phyloP scores from a whole-genome alignment of 2,113 vertebrate species.

The Ondatra zibethicus region DNA sequence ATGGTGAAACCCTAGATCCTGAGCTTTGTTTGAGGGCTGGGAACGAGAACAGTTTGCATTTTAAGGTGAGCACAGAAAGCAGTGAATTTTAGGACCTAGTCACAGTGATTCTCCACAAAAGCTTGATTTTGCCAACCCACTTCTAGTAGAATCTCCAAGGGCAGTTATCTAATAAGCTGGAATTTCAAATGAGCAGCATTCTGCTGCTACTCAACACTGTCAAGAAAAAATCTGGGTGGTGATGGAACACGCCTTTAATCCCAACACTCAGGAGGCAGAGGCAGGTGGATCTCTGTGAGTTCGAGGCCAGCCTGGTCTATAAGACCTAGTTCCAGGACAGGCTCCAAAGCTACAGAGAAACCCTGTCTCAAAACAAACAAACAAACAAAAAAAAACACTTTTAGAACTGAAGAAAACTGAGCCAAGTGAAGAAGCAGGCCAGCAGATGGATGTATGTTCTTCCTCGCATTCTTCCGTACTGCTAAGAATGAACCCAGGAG shows the following conservation, averaged over 20 bases:
- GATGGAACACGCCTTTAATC: too few species aligned
- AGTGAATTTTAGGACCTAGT: conserved; percentile 1
- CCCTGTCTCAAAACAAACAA: too few species aligned
- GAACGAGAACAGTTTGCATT: not conserved
- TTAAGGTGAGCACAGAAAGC: not conserved
- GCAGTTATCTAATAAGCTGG: not conserved
- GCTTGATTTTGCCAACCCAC: not conserved
- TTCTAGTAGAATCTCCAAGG: not conserved
- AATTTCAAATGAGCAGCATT: not conserved
- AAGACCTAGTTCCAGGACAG: too few species aligned
- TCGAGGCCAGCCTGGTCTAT: too few species aligned
- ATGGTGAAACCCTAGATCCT: not conserved
- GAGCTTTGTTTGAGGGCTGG: not conserved
- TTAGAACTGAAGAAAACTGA: not conserved
- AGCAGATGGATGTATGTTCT: too few species aligned
- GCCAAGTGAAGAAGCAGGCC: not conserved
- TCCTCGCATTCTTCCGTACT: not conserved
- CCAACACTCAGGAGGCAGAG: too few species aligned
- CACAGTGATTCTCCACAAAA: conserved; percentile 3
- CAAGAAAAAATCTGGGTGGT: not conserved
- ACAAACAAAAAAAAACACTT: too few species aligned
- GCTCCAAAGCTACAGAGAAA: too few species aligned
- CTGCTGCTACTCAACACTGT: not conserved
- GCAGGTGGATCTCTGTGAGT: too few species aligned
- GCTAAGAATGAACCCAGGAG: not conserved